These are phyloP conservation scores for Apotomis betuletana DNA, from an alignment of 2,888 invertebrate species.

Conservation along the genomic window DNA sequence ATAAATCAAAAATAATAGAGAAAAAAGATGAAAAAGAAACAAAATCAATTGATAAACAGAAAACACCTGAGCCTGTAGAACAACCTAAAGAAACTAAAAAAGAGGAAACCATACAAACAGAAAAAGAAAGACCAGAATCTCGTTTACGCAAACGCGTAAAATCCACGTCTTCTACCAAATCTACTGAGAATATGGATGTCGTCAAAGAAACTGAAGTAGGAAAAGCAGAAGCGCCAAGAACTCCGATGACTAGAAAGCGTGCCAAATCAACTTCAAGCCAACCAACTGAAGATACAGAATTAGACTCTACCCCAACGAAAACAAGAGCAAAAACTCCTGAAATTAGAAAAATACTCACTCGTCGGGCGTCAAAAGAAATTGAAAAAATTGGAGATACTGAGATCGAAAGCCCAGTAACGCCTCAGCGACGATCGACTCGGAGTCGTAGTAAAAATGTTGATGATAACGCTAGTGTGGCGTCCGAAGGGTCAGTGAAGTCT, in stretches of 20 bases:
- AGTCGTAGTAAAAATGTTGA: constrained; percentile 62
- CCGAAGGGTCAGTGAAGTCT: constrained; percentile 65
- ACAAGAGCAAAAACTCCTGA: constrained; percentile 67
- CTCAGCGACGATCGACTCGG: constrained; percentile 60
- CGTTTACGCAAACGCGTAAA: constrained; percentile 42
- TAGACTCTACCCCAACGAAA: constrained; percentile 51
- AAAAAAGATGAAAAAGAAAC: constrained; percentile 8
- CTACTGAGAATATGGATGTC: constrained; percentile 39
- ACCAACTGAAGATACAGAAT: constrained; percentile 49
- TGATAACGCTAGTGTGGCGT: constrained; percentile 68
- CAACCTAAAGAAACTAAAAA: constrained; percentile 1
- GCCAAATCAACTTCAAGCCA: constrained; percentile 64
- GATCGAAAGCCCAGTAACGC: constrained; percentile 58
- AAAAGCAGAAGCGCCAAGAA: constrained; percentile 51
- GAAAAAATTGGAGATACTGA: constrained; percentile 61
- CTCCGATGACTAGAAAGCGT: constrained; percentile 65
- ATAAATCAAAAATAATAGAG: constrained; percentile 39
- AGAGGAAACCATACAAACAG: constrained; percentile 1
- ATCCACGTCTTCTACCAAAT: constrained; percentile 43
- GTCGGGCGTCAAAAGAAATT: constrained; percentile 71
- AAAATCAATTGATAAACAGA: neutral
- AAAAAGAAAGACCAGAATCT: constrained; percentile 19
- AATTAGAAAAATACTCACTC: constrained; percentile 68
- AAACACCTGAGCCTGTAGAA: neutral
- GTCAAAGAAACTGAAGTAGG: constrained; percentile 29